phyloP scores from a whole-genome alignment of 2,888 invertebrate species.

The Plebejus melissa region DNA sequence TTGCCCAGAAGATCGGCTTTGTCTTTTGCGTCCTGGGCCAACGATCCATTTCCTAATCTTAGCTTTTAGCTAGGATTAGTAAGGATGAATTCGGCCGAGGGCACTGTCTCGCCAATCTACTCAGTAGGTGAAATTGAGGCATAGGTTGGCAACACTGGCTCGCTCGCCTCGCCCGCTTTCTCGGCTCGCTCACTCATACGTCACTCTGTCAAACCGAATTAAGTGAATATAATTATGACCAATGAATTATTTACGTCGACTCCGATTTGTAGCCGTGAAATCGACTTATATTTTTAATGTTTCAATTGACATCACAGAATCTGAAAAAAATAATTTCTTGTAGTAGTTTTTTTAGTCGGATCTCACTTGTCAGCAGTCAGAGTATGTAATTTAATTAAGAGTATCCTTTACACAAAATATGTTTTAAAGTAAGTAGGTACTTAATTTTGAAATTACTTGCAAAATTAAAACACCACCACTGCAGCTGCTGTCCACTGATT shows the following conservation, averaged over 20 bases:
- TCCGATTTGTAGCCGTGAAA: conserved; percentile 27
- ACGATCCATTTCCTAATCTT: too few species aligned
- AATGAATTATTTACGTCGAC: conserved; percentile 32
- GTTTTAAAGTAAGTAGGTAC: background rate
- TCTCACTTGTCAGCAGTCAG: background rate
- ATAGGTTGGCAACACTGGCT: background rate
- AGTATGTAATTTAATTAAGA: background rate
- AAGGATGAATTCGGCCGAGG: too few species aligned
- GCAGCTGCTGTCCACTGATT: too few species aligned
- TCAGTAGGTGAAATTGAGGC: too few species aligned
- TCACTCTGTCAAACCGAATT: conserved; percentile 52
- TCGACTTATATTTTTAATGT: background rate
- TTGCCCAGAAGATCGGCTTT: too few species aligned
- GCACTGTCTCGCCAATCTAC: too few species aligned
- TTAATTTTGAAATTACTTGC: background rate
- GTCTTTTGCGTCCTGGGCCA: too few species aligned
- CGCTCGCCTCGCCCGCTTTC: conserved; percentile 25
- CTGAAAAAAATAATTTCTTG: background rate
- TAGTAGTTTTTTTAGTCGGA: background rate
- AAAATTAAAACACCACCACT: background rate
- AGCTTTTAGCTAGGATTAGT: too few species aligned
- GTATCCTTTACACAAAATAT: background rate
- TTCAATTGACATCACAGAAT: background rate
- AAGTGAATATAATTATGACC: conserved; percentile 58
- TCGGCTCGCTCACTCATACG: conserved; percentile 43